phyloP scores from a whole-genome alignment of 2,113 vertebrate species.

The Brienomyrus brachyistius region DNA sequence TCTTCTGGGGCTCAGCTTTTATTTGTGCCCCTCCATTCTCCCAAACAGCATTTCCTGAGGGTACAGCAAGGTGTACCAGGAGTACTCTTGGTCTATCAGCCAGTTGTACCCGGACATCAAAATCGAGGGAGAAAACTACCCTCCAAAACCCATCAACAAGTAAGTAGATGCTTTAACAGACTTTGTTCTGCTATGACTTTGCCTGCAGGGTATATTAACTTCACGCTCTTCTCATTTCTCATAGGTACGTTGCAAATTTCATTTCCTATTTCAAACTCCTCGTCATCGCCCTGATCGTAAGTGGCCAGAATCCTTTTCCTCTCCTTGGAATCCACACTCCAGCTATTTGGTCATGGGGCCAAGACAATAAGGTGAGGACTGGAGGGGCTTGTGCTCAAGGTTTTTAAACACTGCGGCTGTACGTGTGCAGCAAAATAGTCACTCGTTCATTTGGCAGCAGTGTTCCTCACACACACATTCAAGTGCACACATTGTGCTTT shows the following conservation, averaged over 20 bases:
- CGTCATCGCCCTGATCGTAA: slow-evolving; percentile 56
- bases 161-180: slow-evolving; percentile 28
- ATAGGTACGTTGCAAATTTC: slow-evolving; percentile 51
- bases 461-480: not conserved
- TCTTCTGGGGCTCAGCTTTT: not conserved
- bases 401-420: not conserved
- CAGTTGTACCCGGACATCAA: slow-evolving; percentile 66
- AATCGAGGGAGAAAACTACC: slow-evolving; percentile 64
- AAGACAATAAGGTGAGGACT: slow-evolving; percentile 63
- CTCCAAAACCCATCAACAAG: slow-evolving; percentile 59
- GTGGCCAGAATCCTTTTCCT: slow-evolving; percentile 60
- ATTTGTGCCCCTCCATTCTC: too few species aligned
- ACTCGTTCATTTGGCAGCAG: not conserved
- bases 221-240: not conserved
- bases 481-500: not conserved
- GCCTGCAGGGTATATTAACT: not conserved
- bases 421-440: not conserved
- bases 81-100: slow-evolving; percentile 61
- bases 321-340: slow-evolving; percentile 53
- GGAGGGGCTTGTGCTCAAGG: not conserved
- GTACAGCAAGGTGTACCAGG: slow-evolving; percentile 68
- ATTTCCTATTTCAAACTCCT: slow-evolving; percentile 63
- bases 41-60: slow-evolving; percentile 65
- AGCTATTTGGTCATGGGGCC: slow-evolving; percentile 59
- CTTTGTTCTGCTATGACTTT: not conserved